phyloP scores from a whole-genome alignment of 2,113 vertebrate species.

The Bos taurus region ARS-UCD2.0 NC_037349.1:49341001-49341500 shows the following conservation, averaged over 20 bases:
- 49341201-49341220: not conserved
- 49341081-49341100: not conserved
- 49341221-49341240: not conserved
- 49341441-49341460: not conserved
- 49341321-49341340: not conserved
- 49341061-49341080: not conserved
- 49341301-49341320: not conserved
- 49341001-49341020: not conserved
- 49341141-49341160: not conserved
- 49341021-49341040: not conserved
- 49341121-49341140: not conserved
- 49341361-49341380: not conserved
- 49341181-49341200: not conserved
- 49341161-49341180: not conserved
- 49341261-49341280: not conserved
- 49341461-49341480: not conserved
- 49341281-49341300: not conserved
- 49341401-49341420: not conserved
- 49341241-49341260: not conserved
- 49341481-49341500: not conserved
- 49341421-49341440: not conserved
- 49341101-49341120: not conserved
- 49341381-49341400: not conserved
- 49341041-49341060: not conserved
- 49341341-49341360: not conserved